Evolutionary conservation across 2,113 vertebrate species (phyloP).

Genomic region (Ceyx cyanopectus): DNA sequence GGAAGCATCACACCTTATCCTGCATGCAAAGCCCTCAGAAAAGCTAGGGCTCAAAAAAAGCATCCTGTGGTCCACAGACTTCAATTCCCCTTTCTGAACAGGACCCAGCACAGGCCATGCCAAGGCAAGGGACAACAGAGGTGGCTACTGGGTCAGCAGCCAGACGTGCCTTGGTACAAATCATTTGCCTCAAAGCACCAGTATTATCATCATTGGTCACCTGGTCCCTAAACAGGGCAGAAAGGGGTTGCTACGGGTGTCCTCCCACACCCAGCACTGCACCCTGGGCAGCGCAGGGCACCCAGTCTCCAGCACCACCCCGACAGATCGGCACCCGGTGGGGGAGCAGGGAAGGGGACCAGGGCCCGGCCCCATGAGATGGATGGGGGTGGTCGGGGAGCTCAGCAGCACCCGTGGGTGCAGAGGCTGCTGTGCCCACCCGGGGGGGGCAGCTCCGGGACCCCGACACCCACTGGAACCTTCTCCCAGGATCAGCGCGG

Average conservation of each 20-base stretch:
- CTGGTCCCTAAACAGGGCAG: neutral
- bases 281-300: neutral
- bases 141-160: neutral
- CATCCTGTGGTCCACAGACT: neutral
- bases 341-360: neutral
- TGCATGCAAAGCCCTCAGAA: neutral
- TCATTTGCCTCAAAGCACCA: accelerated
- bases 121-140: neutral
- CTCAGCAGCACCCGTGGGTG: neutral
- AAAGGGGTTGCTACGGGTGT: accelerated
- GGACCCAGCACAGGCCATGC: accelerated
- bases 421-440: neutral
- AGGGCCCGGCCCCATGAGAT: neutral
- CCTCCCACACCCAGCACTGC: accelerated
- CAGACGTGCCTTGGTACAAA: neutral
- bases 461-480: neutral
- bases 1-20: neutral
- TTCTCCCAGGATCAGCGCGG: neutral
- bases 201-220: accelerated
- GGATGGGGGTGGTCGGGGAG: neutral
- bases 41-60: neutral
- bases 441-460: neutral
- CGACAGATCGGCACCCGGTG: accelerated
- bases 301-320: neutral
- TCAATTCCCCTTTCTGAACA: accelerated